Percentiles rank a stretch among this genome's conserved stretches.
phyloP scores from a whole-genome alignment of 2,888 invertebrate species.

The Polia nebulosa region DNA sequence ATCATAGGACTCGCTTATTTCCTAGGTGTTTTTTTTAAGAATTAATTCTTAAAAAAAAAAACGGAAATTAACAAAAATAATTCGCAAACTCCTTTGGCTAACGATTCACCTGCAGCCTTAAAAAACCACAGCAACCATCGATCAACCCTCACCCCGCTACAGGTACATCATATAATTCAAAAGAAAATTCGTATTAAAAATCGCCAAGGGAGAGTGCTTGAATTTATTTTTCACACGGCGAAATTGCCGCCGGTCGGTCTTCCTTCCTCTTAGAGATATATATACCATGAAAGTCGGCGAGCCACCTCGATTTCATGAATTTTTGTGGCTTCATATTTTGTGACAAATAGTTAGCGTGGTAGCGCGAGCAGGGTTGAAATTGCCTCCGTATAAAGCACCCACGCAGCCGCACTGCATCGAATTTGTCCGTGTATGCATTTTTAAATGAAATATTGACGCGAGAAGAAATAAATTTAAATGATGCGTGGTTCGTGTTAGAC shows the following conservation, averaged over 20 bases:
- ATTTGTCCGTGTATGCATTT: conserved; percentile 59
- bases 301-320: conserved; percentile 80
- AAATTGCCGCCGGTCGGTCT: conserved; percentile 79
- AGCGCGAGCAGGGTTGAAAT: conserved; percentile 71
- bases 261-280: conserved; percentile 77
- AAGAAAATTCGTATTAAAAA: conserved; percentile 81
- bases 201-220: conserved; percentile 74
- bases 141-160: conserved; percentile 53
- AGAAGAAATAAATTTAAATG: conserved; percentile 39
- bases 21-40: too few relatives aligned
- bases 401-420: conserved; percentile 61
- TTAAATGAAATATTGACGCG: conserved; percentile 58
- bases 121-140: conserved; percentile 37
- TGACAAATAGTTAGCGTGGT: conserved; percentile 79
- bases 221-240: conserved; percentile 79
- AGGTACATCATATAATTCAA: conserved; percentile 79
- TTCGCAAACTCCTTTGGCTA: not conserved
- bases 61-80: too few relatives aligned
- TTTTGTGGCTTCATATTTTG: conserved; percentile 82
- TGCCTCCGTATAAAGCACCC: conserved; percentile 72
- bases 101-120: not conserved
- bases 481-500: conserved; percentile 10
- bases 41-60: too few relatives aligned
- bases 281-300: conserved; percentile 75
- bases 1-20: too few relatives aligned